Conservation (phyloP, 2,888 invertebrate genomes). For the Muscina levida region DNA sequence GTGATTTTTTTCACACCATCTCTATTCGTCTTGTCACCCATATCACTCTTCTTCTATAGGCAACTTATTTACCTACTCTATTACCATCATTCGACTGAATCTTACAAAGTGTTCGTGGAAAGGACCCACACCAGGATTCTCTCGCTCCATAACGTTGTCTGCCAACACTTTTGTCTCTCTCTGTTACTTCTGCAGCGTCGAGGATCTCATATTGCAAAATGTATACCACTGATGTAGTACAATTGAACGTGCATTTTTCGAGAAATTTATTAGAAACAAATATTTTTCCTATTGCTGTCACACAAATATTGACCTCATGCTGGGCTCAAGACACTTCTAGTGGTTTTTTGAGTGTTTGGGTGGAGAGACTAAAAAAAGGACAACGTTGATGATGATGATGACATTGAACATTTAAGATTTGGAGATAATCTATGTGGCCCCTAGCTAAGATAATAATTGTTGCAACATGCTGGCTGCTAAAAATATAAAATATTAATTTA, state of each 20-base stretch:
- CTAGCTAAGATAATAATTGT: no score
- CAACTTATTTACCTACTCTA: no score
- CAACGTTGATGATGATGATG: neutral
- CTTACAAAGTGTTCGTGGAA: conserved; percentile 37
- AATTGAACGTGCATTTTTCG: no score
- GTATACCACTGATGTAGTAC: neutral
- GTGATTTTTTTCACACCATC: no score
- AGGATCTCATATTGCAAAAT: conserved; percentile 41
- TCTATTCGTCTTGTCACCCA: no score
- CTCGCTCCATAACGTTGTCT: neutral
- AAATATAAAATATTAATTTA: no score
- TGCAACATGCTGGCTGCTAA: no score
- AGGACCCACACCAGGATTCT: conserved; percentile 30
- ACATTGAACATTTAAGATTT: conserved; percentile 1
- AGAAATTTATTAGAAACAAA: no score
- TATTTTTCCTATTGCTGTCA: conserved; percentile 3
- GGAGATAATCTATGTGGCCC: no score
- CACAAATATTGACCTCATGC: conserved; percentile 23
- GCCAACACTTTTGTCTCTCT: neutral
- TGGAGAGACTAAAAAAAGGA: neutral
- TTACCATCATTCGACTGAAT: neutral
- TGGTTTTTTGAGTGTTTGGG: neutral
- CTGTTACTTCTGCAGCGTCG: no score
- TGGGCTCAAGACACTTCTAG: neutral
- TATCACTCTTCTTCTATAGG: no score